Percentiles rank a stretch among this genome's conserved stretches.
These are phyloP conservation scores for Australoheros scitulus DNA, from an alignment of 2,113 vertebrate genomes.

Conservation along the genomic window DNA sequence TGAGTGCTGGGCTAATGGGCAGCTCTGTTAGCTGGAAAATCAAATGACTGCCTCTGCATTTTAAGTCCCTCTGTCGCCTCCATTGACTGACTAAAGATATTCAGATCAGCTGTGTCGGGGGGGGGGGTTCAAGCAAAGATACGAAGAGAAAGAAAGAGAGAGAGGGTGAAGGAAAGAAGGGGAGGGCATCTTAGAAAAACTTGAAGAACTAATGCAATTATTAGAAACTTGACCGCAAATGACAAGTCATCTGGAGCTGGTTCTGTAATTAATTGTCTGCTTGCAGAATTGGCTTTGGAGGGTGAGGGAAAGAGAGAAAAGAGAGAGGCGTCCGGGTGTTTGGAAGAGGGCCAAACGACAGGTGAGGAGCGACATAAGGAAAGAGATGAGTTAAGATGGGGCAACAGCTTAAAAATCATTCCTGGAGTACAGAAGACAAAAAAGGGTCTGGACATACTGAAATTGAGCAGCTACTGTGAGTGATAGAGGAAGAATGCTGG, in stretches of 20 bases:
- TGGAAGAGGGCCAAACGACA: slow-evolving; percentile 44
- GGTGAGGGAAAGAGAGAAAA: slow-evolving; percentile 14
- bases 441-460: slow-evolving; percentile 26
- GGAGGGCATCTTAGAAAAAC: slow-evolving; percentile 45
- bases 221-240: slow-evolving; percentile 79
- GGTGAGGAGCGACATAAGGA: slow-evolving; percentile 35
- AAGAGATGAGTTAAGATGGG: slow-evolving; percentile 58
- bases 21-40: slow-evolving; percentile 76
- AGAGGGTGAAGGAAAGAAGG: slow-evolving; percentile 6
- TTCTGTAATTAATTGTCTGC: slow-evolving; percentile 79
- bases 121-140: slow-evolving; percentile 38
- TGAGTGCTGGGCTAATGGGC: slow-evolving; percentile 80
- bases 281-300: slow-evolving; percentile 54
- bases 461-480: slow-evolving; percentile 8
- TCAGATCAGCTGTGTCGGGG: slow-evolving; percentile 70
- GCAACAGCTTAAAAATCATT: slow-evolving; percentile 52
- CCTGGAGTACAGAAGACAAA: slow-evolving; percentile 26
- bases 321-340: slow-evolving; percentile 12
- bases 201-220: slow-evolving; percentile 76
- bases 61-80: slow-evolving; percentile 71
- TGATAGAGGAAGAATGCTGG: not conserved
- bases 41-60: slow-evolving; percentile 77
- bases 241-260: slow-evolving; percentile 71
- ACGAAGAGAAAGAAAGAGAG: slow-evolving; percentile 42
- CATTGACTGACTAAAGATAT: slow-evolving; percentile 78